Base-by-base conservation (phyloP, 2,888 invertebrate species). In the Campaea margaritaria region DNA sequence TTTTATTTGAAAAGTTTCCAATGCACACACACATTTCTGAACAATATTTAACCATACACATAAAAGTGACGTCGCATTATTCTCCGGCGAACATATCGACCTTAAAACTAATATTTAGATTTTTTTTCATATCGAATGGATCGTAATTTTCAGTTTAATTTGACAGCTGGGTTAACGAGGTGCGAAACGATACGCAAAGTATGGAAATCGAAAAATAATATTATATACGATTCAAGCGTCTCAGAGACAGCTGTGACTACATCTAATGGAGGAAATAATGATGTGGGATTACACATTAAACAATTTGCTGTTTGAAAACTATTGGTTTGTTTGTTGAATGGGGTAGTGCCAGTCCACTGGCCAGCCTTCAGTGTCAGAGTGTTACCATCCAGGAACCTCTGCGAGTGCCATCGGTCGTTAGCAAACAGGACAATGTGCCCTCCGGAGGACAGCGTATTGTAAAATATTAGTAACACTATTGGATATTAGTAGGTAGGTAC, bases 101-200 rank as follows among this genome's bases (percentile, higher is more conserved):
- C 41, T 45, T 49, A 41, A 38, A 55, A 34, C 42, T 46, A 60
- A 60, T 60, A 60, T 60, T 60, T 60, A 60, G 51, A 54, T 38
- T 50, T 60, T 51, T 51, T 60, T 54, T 60, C 31, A 54, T 39
- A 55, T 60, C 28, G 53, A 58, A 54, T 34, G 36, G 54, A 46
- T 51, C 55, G 60, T 60, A 60, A 55, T 55, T 55, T 60, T 47
- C 41, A 7, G 38, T 60, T 55, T 55, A 51, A 60, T 60, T 50
- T 51, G 60, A 60, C 60, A 47, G 60, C 42, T 21, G 51, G 13
- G 42, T 43, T 60, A 55, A 60, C 55, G 60, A 60, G 28, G 50
- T 50, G 60, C 50, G 55, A 60, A 49, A 34, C 55, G 46, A 55
- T 13, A 55, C n/a, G 54, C 42, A 5, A 16, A 55, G 47, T 60